phyloP scores from a whole-genome alignment of 2,797 vertebrate species.

The Merluccius polli region DNA sequence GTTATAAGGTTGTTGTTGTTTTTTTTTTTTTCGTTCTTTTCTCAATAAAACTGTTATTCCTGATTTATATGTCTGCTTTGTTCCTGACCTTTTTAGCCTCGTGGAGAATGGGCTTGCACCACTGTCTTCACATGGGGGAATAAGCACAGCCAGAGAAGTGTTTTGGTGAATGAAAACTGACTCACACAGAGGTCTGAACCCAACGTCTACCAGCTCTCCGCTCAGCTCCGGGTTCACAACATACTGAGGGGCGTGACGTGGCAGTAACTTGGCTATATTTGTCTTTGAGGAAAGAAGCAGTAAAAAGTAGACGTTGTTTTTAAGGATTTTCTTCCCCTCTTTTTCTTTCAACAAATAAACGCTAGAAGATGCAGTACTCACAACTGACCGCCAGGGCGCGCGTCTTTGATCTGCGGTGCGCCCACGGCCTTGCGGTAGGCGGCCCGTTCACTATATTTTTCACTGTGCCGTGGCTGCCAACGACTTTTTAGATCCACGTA shows the following conservation, averaged over 20 bases:
- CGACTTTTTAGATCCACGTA: conserved; percentile 16
- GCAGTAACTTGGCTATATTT: conserved; percentile 72
- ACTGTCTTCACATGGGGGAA: conserved; percentile 12
- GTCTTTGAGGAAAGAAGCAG: conserved; percentile 57
- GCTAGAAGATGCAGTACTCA: conserved; percentile 46
- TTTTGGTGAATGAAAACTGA: not conserved
- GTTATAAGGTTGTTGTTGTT: conserved; percentile 18
- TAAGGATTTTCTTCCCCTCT: conserved; percentile 50
- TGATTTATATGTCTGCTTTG: conserved; percentile 26
- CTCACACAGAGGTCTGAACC: not conserved
- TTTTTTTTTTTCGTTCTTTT: conserved; percentile 22
- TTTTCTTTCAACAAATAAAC: conserved; percentile 21
- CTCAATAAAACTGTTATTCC: conserved; percentile 55
- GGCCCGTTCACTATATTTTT: not conserved
- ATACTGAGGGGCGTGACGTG: conserved; percentile 71
- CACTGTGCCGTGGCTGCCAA: conserved; percentile 19
- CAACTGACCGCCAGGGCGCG: conserved; percentile 41
- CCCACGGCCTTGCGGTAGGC: not conserved
- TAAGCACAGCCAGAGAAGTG: not conserved
- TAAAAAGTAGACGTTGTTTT: conserved; percentile 67
- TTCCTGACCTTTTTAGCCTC: conserved; percentile 31
- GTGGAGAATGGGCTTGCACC: conserved; percentile 43
- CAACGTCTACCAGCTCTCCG: not conserved
- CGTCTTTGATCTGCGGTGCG: conserved; percentile 21
- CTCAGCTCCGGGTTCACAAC: conserved; percentile 46